Evolutionary conservation across 92 coral and sea anemone species (phyloP), one percentile per base, ranked within the genome.

Genomic region (Parazoanthus darwini): DNA sequence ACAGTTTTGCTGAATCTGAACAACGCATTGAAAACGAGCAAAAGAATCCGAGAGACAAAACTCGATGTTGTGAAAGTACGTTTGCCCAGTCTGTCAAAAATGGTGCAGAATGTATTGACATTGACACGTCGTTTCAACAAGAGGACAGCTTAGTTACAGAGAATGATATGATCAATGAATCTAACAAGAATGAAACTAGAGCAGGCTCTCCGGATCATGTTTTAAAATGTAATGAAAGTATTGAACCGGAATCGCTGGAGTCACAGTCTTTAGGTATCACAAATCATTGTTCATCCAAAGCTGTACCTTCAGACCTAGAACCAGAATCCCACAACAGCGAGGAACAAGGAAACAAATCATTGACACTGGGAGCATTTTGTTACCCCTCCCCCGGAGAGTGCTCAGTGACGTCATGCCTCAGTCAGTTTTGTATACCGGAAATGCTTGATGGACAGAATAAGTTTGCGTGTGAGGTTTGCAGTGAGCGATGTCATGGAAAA

Each of bases 381-480:
- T 65, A 51, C 79, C 91, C 94, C 84, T 35, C 92, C 75, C 92
- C 87, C 26, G 94, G 91, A 82, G 98, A 95, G 84, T 90, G 94
- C 46, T 97, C 98, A 10, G 94, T 95, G 14, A 87, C 85, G 93
- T 93, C 97, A 5, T 95, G 98, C 82, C 90, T 97, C 15, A 93
- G 92, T 80, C 92, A 88, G 88, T 97, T 97, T 81, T 97, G 99
- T 88, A 90, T 92, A 5, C 91, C 98, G 18, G 99, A 97, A 77
- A 50, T 93, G 67, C 91, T 97, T 8, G 95, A 95, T 35, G 99
- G 99, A 2, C 89, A 74, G 38, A 95, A 97, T 68, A 97, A 94
- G 86, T 97, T 97, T 88, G 92, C 95, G 1, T 97, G 99, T 70
- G 97, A 94, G 58, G 91, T 78, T 82, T 97, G 99, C 54, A 94